Base-by-base conservation (phyloP, 2,113 vertebrate species). In the Aramus guarauna region DNA sequence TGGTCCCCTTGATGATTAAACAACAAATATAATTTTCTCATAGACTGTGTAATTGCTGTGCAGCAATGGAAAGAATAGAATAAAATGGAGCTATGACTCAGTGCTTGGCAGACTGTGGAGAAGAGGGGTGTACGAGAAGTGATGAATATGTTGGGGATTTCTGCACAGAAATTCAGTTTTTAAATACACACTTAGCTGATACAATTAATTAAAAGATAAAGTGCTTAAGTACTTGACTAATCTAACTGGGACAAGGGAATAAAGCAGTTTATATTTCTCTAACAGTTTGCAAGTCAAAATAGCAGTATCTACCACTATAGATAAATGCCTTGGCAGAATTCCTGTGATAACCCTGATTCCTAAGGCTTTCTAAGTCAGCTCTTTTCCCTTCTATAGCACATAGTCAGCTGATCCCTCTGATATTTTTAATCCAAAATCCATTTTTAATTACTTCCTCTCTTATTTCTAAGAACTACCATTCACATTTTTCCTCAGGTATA, bases 121-220 rank as follows among this genome's bases (percentile, higher is more conserved):
- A 95, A 97, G 88, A 95, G 68, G 68, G 83, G 55, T 85, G 64
- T 85, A 48, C 7, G 34, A 96, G 58, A 92, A 91, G 15, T 80
- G 84, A 94, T 94, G 91, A 92, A 94, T 90, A 85, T 90, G 71
- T 96, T 93, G 78, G 89, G 85, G 74, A 94, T 95, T 96, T 97
- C 86, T 84, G 78, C 8, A 16, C 67, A 92, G 80, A 91, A 95
- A 90, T 94, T 93, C 83, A 56, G 90, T 93, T 95, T 97, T 94
- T 95, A 97, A 96, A 95, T 89, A 92, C 27, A 90, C 67, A 87
- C 59, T 93, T 90, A 95, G 95, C 71, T 94, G 93, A 94, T 97
- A 97, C 76, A 90, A 95, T 91, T 98, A 97, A 97, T 97, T 97
- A 95, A 96, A 97, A 96, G 90, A 96, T 97, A 97, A 94, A 89